These are phyloP conservation scores for Cerastoderma edule DNA, from an alignment of 2,888 invertebrate genomes.

Conservation along the genomic window DNA sequence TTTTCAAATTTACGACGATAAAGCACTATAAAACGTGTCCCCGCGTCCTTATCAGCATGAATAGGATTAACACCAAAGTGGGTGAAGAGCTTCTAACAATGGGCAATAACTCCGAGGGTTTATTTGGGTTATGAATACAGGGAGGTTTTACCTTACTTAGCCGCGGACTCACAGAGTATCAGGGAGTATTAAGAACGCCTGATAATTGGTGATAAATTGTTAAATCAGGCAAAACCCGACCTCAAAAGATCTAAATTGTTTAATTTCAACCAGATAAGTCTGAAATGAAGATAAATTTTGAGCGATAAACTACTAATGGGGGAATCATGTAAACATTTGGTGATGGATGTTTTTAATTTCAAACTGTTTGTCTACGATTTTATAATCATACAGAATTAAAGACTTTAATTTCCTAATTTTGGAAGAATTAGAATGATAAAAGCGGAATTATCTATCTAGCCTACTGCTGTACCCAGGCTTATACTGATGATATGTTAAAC, in stretches of 20 bases:
- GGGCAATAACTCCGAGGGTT: conserved; percentile 45
- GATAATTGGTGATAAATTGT: conserved; percentile 68
- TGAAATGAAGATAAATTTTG: conserved; percentile 65
- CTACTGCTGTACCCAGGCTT: conserved; percentile 10
- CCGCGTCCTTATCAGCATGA: conserved; percentile 42
- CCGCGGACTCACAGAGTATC: conserved; percentile 42
- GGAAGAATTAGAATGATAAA: conserved; percentile 44
- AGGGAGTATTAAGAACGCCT: conserved; percentile 50
- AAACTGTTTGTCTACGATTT: conserved; percentile 61
- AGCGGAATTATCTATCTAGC: conserved; percentile 34
- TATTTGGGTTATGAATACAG: conserved; percentile 25
- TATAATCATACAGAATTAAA: conserved; percentile 59
- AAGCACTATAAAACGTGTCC: conserved; percentile 8
- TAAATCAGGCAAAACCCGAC: conserved; percentile 63
- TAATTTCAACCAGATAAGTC: conserved; percentile 66
- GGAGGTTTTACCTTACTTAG: conserved; percentile 23
- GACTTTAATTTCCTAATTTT: conserved; percentile 60
- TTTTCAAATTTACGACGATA: too few relatives aligned
- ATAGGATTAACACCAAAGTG: conserved; percentile 48
- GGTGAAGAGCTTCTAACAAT: conserved; percentile 38
- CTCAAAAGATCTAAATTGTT: conserved; percentile 67
- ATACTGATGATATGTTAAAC: too few relatives aligned
- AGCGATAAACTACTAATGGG: conserved; percentile 63
- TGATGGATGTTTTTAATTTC: conserved; percentile 67
- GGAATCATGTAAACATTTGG: conserved; percentile 62